Conservation (phyloP, 2,888 invertebrate genomes). For the Lepidocyrtoides sp. region DNA sequence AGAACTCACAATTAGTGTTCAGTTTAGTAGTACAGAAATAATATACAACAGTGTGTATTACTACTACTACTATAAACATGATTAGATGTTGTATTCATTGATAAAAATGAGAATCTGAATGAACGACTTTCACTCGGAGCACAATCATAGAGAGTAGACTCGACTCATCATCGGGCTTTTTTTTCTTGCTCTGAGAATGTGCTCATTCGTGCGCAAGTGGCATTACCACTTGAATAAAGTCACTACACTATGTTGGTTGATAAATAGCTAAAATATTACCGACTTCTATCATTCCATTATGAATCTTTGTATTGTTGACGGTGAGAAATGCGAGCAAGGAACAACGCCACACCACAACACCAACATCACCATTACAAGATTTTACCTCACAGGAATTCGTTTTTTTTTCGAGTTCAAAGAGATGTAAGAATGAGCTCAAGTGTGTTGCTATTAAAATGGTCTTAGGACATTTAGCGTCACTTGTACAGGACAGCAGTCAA, state of each 20-base stretch:
- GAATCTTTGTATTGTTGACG: background rate
- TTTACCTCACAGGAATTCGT: background rate
- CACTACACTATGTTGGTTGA: background rate
- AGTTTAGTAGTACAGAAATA: too few species aligned
- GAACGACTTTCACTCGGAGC: background rate
- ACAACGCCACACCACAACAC: background rate
- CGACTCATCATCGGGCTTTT: too few species aligned
- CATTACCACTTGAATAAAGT: background rate
- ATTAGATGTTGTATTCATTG: constrained; percentile 4
- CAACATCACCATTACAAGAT: background rate
- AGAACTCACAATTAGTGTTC: too few species aligned
- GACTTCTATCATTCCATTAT: background rate
- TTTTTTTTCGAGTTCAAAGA: background rate
- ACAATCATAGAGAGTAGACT: background rate
- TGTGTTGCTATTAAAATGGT: constrained; percentile 44
- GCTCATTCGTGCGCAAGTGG: background rate
- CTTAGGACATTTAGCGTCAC: constrained; percentile 52
- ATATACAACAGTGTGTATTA: too few species aligned
- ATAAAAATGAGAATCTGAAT: constrained; percentile 31
- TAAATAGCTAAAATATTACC: background rate
- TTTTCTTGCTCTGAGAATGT: background rate
- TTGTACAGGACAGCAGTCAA: background rate
- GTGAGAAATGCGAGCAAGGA: background rate
- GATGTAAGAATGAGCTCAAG: constrained; percentile 29
- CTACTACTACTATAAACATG: background rate